Conservation (phyloP, 2,888 invertebrate genomes). For the Brenthis ino region DNA sequence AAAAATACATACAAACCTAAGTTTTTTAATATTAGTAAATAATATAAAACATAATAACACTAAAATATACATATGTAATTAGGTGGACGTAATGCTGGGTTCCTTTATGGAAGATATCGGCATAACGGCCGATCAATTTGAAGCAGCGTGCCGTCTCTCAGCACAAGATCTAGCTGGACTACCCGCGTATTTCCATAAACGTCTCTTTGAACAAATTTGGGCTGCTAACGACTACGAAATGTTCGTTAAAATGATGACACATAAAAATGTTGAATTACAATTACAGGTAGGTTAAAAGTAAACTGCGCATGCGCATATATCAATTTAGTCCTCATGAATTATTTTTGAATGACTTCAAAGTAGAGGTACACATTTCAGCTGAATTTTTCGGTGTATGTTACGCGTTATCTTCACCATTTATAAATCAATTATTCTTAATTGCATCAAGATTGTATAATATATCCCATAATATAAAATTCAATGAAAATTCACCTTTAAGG, state of each 20-base stretch:
- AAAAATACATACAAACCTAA: too few species aligned
- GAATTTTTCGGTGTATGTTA: too few species aligned
- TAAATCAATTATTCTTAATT: too few species aligned
- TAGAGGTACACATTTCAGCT: too few species aligned
- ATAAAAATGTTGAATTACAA: slow-evolving; percentile 95
- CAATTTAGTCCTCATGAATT: too few species aligned
- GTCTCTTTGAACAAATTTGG: slow-evolving; percentile 90
- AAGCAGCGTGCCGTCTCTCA: slow-evolving; percentile 86
- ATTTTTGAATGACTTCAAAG: too few species aligned
- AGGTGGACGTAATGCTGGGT: slow-evolving; percentile 94
- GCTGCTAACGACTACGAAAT: slow-evolving; percentile 95
- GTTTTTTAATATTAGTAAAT: too few species aligned
- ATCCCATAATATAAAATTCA: too few species aligned
- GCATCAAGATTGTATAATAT: too few species aligned
- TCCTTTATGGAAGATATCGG: slow-evolving; percentile 97
- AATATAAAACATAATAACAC: background rate
- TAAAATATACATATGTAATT: slow-evolving; percentile 23
- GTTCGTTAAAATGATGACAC: slow-evolving; percentile 96
- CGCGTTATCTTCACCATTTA: too few species aligned
- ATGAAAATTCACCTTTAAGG: too few species aligned
- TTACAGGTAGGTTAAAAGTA: slow-evolving; percentile 70
- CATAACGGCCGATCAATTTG: slow-evolving; percentile 93
- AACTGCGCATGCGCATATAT: too few species aligned
- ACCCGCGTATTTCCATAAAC: slow-evolving; percentile 83
- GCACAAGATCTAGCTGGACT: slow-evolving; percentile 74